A percentile compares a stretch with the other conserved stretches of the same genome.
phyloP scores from a whole-genome alignment of 2,888 invertebrate species.

The Cantharis flavilabris region DNA sequence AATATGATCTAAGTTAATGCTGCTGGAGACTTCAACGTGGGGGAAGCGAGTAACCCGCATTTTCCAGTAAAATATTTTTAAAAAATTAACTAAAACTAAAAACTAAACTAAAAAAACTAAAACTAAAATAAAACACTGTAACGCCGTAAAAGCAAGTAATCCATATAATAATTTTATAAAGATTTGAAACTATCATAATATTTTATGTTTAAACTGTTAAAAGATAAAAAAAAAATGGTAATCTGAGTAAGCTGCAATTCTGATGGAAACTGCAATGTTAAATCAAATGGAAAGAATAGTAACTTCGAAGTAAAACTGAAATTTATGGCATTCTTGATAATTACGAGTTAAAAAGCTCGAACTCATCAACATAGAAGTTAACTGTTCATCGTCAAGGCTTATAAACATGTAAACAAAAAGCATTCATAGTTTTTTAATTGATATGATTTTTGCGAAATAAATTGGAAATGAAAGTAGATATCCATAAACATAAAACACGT shows the following conservation, averaged over 20 bases:
- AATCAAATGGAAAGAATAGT: neutral
- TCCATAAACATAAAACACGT: slow-evolving; percentile 9
- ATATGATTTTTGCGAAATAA: neutral
- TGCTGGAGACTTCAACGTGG: neutral
- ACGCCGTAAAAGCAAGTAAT: no score
- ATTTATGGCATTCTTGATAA: neutral
- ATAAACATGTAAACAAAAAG: neutral
- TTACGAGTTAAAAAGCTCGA: neutral
- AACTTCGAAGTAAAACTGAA: neutral
- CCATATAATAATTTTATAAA: no score
- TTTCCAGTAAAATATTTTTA: neutral
- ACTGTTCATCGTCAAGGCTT: neutral
- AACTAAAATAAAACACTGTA: no score
- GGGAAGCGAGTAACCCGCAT: neutral
- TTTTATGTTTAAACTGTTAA: neutral
- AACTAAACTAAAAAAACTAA: no score
- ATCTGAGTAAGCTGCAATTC: neutral
- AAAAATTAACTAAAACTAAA: no score
- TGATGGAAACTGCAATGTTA: neutral
- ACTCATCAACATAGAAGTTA: neutral
- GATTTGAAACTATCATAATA: no score
- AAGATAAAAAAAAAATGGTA: neutral
- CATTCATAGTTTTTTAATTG: neutral
- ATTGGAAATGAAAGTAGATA: neutral
- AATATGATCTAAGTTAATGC: no score